Percentiles rank a stretch among this genome's conserved stretches.
These are phyloP conservation scores for Melanargia galathea DNA, from an alignment of 2,888 invertebrate species.

Conservation along the genomic window DNA sequence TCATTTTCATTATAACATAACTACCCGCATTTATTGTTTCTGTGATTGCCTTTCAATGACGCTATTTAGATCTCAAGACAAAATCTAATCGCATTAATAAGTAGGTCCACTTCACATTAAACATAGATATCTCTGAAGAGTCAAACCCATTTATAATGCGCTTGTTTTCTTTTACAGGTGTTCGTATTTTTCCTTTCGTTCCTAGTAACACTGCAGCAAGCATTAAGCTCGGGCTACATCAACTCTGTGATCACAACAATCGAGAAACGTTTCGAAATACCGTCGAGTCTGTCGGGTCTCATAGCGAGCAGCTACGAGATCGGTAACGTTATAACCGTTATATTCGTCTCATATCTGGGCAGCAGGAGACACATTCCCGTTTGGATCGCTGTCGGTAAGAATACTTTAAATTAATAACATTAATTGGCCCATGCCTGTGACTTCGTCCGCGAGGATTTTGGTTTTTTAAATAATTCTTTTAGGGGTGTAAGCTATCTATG, in stretches of 20 bases:
- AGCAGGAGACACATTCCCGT: constrained; percentile 95
- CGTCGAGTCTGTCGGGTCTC: constrained; percentile 95
- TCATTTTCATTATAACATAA: no score
- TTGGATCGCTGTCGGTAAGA: constrained; percentile 95
- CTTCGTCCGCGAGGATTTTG: no score
- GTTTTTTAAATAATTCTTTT: no score
- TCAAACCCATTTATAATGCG: neutral
- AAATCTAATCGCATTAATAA: no score
- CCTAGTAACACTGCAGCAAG: constrained; percentile 95
- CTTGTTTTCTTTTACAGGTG: constrained; percentile 81
- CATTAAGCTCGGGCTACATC: constrained; percentile 94
- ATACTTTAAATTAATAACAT: no score
- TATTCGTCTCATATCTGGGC: constrained; percentile 97
- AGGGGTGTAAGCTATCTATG: no score
- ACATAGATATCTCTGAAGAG: neutral
- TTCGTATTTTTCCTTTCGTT: constrained; percentile 94
- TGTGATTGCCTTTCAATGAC: no score
- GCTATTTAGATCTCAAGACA: no score
- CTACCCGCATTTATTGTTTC: no score
- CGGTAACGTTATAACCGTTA: constrained; percentile 96
- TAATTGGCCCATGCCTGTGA: no score
- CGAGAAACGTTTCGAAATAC: constrained; percentile 97
- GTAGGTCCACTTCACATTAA: no score
- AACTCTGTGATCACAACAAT: constrained; percentile 98
- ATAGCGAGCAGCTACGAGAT: constrained; percentile 97